A percentile compares a stretch with the other conserved stretches of the same genome.
Conservation (phyloP, 2,113 vertebrate genomes). For the Pipa parva region DNA sequence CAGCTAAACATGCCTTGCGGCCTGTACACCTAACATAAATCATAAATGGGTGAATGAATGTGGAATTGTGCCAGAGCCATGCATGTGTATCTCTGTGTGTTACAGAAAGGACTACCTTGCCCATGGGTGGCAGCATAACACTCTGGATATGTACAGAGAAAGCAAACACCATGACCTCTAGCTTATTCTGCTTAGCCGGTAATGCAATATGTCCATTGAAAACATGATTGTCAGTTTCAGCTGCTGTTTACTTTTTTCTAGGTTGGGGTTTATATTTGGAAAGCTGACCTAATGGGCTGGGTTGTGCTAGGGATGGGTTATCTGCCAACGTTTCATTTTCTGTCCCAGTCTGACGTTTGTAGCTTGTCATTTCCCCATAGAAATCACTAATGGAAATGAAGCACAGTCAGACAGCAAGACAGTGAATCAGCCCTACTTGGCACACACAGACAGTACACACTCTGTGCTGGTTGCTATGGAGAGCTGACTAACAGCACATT, state of each 20-base stretch:
- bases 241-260: constrained; percentile 1
- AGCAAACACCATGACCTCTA: too few relatives aligned
- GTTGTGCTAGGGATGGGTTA: constrained; percentile 5
- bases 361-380: neutral
- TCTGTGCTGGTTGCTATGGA: constrained; percentile 23
- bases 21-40: too few relatives aligned
- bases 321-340: constrained; percentile 18
- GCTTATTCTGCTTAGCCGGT: too few relatives aligned
- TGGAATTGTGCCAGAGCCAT: too few relatives aligned
- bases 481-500: neutral
- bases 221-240: too few relatives aligned
- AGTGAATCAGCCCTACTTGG: constrained; percentile 6
- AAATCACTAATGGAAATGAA: constrained; percentile 4
- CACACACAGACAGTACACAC: neutral
- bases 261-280: constrained; percentile 29
- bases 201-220: too few relatives aligned
- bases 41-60: neutral
- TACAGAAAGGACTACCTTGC: too few relatives aligned
- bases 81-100: too few relatives aligned
- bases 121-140: too few relatives aligned
- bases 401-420: neutral
- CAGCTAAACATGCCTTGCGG: too few relatives aligned
- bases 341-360: neutral
- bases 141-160: too few relatives aligned
- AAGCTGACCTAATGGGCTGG: constrained; percentile 22